Evolutionary conservation across 2,888 invertebrate genomes (phyloP).

Genomic region (Sarcophaga rosellei): DNA sequence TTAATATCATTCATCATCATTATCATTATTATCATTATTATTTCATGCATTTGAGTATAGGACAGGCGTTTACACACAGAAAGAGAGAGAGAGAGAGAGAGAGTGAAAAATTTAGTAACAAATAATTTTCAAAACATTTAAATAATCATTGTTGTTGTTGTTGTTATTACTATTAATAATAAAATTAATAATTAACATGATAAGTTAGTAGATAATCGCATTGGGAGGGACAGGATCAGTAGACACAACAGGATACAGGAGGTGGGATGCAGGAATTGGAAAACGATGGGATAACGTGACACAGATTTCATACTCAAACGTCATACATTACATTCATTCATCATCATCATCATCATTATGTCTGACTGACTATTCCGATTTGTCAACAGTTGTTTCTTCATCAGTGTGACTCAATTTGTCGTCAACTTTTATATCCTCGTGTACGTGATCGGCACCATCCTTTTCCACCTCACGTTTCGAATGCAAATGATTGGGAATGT

Average conservation of each 20-base stretch:
- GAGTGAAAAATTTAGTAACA: conserved; percentile 59
- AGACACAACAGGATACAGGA: conserved; percentile 38
- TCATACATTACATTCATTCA: too few species aligned
- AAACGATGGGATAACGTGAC: conserved; percentile 25
- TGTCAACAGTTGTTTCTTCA: conserved; percentile 9
- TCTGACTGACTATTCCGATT: conserved; percentile 10
- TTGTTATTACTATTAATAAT: background rate
- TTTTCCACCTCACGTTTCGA: conserved; percentile 73
- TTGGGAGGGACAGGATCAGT: conserved; percentile 54
- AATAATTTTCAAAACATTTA: conserved; percentile 23
- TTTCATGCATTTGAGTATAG: conserved; percentile 30
- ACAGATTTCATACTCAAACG: background rate
- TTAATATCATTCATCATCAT: background rate
- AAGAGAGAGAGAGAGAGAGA: background rate
- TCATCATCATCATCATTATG: too few species aligned
- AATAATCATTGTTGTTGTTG: background rate
- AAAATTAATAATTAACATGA: too few species aligned
- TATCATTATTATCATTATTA: conserved; percentile 39
- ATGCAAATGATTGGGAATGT: conserved; percentile 74
- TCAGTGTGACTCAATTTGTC: too few species aligned
- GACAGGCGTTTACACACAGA: background rate
- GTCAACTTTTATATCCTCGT: background rate
- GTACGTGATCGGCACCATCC: conserved; percentile 37
- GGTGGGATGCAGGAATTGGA: conserved; percentile 21
- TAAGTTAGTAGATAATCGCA: conserved; percentile 59